Conservation (phyloP, 2,888 invertebrate genomes). For the Gisinianus flammeolus region DNA sequence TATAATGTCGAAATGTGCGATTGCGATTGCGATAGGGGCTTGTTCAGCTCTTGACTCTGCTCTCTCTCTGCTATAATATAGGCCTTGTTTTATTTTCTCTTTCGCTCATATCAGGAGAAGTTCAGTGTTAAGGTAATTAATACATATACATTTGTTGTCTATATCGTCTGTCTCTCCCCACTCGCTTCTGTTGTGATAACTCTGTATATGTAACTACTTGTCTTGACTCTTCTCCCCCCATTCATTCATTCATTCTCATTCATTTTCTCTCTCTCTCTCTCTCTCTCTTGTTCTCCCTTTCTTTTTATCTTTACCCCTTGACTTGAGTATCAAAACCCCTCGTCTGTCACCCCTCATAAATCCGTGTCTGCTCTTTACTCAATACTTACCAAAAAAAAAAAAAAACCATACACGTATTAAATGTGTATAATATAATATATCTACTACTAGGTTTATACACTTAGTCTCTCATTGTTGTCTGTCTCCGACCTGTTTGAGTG, state of each 20-base stretch:
- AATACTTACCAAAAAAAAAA: no score
- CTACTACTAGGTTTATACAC: no score
- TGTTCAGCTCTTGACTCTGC: conserved; percentile 46
- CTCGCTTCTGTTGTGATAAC: conserved; percentile 33
- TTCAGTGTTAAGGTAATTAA: conserved; percentile 64
- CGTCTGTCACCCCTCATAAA: neutral
- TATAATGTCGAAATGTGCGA: neutral
- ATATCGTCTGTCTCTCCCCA: conserved; percentile 28
- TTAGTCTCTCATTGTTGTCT: conserved; percentile 11
- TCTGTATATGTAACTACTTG: no score
- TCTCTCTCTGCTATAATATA: conserved; percentile 50
- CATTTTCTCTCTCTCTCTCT: neutral
- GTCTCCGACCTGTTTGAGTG: neutral
- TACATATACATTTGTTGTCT: conserved; percentile 36
- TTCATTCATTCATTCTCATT: no score
- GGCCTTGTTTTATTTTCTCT: conserved; percentile 59
- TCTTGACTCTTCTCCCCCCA: no score
- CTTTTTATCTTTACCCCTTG: neutral
- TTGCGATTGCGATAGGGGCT: neutral
- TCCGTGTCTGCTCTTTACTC: no score
- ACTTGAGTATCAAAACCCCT: neutral
- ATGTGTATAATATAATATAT: no score
- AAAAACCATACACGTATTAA: no score
- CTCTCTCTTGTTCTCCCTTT: neutral
- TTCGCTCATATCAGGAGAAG: conserved; percentile 62